A percentile compares a stretch with the other conserved stretches of the same genome.
phyloP scores from a whole-genome alignment of 2,888 invertebrate genomes.

The Melanophora roralis region DNA sequence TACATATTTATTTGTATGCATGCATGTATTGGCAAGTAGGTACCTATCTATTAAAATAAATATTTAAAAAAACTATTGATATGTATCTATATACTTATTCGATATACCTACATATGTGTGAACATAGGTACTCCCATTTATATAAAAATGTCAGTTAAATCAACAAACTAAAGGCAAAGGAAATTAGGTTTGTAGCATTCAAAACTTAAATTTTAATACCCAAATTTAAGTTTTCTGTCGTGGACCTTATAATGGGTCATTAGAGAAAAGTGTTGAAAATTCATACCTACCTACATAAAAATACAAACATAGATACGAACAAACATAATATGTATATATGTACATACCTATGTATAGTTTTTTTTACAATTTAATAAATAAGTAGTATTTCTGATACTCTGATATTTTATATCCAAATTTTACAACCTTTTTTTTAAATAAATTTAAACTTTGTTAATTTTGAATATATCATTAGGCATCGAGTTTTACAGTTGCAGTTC shows the following conservation, averaged over 20 bases:
- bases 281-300: neutral
- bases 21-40: neutral
- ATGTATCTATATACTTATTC: slow-evolving; percentile 40
- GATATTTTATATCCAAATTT: no score
- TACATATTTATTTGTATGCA: neutral
- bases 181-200: slow-evolving; percentile 20
- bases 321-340: neutral
- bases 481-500: no score
- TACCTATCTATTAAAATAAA: slow-evolving; percentile 23
- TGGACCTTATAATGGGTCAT: neutral
- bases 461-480: no score
- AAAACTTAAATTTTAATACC: no score
- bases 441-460: no score
- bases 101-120: no score
- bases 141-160: slow-evolving; percentile 33
- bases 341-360: neutral
- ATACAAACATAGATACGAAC: neutral
- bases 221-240: no score
- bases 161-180: slow-evolving; percentile 6
- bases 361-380: no score
- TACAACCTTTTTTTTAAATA: no score
- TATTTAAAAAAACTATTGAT: slow-evolving; percentile 31
- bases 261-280: neutral
- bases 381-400: no score
- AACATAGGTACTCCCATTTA: slow-evolving; percentile 14